phyloP scores from a whole-genome alignment of 2,888 invertebrate species.

The Steinernema scapterisci region DNA sequence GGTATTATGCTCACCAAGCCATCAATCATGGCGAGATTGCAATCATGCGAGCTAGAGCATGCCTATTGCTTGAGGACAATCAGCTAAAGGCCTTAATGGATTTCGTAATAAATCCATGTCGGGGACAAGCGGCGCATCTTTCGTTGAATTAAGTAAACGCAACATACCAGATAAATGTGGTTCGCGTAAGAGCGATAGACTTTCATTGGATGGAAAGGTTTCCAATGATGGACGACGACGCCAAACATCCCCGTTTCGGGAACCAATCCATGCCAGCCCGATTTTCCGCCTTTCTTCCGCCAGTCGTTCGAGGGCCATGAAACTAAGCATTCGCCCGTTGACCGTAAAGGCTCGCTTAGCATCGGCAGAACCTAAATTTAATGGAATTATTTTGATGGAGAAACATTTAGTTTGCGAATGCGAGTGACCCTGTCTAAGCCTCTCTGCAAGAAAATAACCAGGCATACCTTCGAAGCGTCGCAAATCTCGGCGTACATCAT shows the following conservation, averaged over 20 bases:
- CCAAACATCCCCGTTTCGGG: constrained; percentile 91
- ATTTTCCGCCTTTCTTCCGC: constrained; percentile 79
- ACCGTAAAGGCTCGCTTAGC: constrained; percentile 60
- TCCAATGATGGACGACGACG: constrained; percentile 88
- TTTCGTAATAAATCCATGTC: constrained; percentile 14
- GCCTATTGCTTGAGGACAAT: background rate
- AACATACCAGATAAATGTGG: constrained; percentile 78
- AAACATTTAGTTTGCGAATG: too few species aligned
- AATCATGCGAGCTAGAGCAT: too few species aligned
- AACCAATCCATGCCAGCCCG: constrained; percentile 84
- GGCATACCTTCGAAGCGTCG: constrained; percentile 42
- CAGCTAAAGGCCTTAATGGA: constrained; percentile 25
- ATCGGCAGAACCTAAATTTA: constrained; percentile 50
- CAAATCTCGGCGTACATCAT: constrained; percentile 42
- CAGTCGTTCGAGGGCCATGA: constrained; percentile 91
- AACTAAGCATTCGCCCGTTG: constrained; percentile 71
- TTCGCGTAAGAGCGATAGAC: constrained; percentile 87
- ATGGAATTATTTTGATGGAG: too few species aligned
- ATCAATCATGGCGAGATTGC: too few species aligned
- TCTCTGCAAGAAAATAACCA: constrained; percentile 28
- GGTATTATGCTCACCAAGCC: background rate
- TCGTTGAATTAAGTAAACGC: background rate
- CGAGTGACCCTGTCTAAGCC: too few species aligned
- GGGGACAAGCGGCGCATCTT: background rate
- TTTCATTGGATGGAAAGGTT: constrained; percentile 86